Percentiles rank a stretch among this genome's conserved stretches.
phyloP scores from a whole-genome alignment of 2,113 vertebrate genomes.

The Caloenas nicobarica region DNA sequence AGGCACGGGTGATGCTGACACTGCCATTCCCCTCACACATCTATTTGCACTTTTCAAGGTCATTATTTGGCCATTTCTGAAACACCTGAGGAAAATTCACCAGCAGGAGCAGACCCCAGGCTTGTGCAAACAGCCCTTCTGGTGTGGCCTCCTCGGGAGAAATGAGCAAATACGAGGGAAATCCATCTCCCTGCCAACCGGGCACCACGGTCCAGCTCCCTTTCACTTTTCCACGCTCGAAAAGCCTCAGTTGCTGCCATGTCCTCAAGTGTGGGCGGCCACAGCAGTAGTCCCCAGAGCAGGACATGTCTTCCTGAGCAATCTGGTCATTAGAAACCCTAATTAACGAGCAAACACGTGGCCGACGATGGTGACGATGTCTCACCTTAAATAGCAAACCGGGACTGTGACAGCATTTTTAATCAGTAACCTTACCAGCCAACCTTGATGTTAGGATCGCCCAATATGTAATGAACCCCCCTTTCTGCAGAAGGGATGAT shows the following conservation, averaged over 20 bases:
- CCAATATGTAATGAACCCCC: background rate
- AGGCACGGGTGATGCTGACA: background rate
- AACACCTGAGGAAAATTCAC: background rate
- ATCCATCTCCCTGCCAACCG: background rate
- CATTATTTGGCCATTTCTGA: rapidly evolving
- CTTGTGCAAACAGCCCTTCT: background rate
- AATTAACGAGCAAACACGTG: background rate
- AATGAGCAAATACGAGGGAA: background rate
- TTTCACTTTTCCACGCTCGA: background rate
- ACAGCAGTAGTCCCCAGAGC: background rate
- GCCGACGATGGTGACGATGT: rapidly evolving
- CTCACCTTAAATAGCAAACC: background rate
- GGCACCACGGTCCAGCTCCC: background rate
- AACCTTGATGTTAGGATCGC: rapidly evolving
- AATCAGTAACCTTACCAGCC: background rate
- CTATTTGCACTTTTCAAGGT: background rate
- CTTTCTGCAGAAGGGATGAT: background rate
- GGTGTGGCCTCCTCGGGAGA: rapidly evolving
- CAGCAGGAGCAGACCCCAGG: background rate
- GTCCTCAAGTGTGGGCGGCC: background rate
- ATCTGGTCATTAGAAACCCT: background rate
- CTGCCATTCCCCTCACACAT: background rate
- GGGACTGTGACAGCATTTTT: background rate
- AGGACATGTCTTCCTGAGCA: background rate
- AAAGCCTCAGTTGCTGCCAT: background rate